These are phyloP conservation scores for Embiotoca jacksoni DNA, from an alignment of 2,113 vertebrate genomes.

Conservation along the genomic window DNA sequence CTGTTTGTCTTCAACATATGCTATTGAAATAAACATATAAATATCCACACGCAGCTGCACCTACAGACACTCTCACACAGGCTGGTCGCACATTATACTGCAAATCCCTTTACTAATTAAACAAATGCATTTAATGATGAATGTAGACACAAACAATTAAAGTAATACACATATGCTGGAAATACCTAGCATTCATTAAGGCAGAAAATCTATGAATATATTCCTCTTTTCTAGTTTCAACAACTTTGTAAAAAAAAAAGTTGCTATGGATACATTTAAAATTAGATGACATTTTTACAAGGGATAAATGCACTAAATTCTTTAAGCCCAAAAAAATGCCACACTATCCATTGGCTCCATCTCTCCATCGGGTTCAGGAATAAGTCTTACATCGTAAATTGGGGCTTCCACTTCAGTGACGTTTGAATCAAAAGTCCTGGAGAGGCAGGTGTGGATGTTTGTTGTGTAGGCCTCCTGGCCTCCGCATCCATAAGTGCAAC, in stretches of 20 bases:
- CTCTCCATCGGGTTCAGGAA: constrained; percentile 7
- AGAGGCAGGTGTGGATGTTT: constrained; percentile 80
- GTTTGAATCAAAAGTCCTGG: constrained; percentile 62
- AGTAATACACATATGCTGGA: not conserved
- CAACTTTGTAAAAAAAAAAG: not conserved
- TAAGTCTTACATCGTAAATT: constrained; percentile 31
- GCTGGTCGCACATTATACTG: not conserved
- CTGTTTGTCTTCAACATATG: constrained; percentile 46
- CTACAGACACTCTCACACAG: not conserved
- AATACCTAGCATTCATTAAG: not conserved
- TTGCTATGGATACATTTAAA: not conserved
- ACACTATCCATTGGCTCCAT: not conserved
- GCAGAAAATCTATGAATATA: not conserved
- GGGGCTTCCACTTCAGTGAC: constrained; percentile 12
- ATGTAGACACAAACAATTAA: constrained; percentile 5
- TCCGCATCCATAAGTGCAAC: constrained; percentile 64
- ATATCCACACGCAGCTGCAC: constrained; percentile 14
- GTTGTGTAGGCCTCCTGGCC: constrained; percentile 72
- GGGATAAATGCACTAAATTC: not conserved
- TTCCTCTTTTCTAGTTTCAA: not conserved
- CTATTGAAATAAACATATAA: constrained; percentile 37
- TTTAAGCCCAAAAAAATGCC: constrained; percentile 2
- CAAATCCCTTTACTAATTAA: not conserved
- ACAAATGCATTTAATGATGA: not conserved
- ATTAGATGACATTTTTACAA: constrained; percentile 3